Base-by-base conservation (phyloP, 2,797 vertebrate species). In the Megalops cyprinoides region DNA sequence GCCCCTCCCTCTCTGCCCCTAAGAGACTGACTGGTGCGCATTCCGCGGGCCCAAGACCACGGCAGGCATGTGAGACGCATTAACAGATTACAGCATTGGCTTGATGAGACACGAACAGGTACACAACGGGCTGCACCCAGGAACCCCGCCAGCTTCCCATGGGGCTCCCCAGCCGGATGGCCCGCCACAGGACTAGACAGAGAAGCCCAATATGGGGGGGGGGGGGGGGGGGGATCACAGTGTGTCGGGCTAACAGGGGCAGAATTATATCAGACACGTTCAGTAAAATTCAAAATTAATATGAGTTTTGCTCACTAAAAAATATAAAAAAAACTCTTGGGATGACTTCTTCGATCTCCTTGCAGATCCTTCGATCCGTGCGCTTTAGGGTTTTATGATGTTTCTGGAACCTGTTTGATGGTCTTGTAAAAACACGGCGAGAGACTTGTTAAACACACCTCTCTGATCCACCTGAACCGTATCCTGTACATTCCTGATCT, bases 1-100 rank as follows among this genome's bases (percentile, higher is more conserved):
- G 8, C 25, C 60, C 60, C 60, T 12, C 9, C 31, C 60, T 4
- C n/a, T 31, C 31, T 10, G n/a, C 25, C 25, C 31, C 4, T 67
- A 15, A 18, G 9, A 53, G 31, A 5, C 62, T 6, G 62, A 15
- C 34, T 7, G 34, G 62, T 3, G 15, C 15, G 10, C 62, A 69
- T 69, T 69, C 65, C 5, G 7, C 18, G 51, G 31, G 65, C 31
- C 31, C 25, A 28, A 25, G n/a, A 25, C 60, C 60, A 4, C 31
- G 25, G n/a, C 12, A 15, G 73, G 73, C 74, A 56, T 23, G 31
- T 76, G 74, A 76, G 28, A 34, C n/a, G 28, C 31, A 76, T 76
- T 76, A 76, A 46, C 74, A 56, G 74, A 56, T 76, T 76, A 76
- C 31, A 9, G 15, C 31, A 55, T 34, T 8, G 20, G 7, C 48